phyloP scores from a whole-genome alignment of 1,140 invertebrate species.

The Bicyclus anynana region DNA sequence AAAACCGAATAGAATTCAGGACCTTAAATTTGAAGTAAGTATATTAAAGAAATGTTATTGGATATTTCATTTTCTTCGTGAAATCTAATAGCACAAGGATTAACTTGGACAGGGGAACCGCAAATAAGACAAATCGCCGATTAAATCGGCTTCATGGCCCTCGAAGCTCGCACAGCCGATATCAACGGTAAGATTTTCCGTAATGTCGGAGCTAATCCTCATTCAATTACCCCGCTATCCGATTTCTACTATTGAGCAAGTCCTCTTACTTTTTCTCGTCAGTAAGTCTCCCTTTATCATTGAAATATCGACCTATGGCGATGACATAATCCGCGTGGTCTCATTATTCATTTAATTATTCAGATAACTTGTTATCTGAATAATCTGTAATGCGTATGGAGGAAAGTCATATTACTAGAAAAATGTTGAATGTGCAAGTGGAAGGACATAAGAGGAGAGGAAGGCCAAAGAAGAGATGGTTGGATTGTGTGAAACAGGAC shows the following conservation, averaged over 20 bases:
- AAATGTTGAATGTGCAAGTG: too few species aligned
- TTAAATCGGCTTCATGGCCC: background rate
- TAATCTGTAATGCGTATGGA: too few species aligned
- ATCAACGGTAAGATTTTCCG: background rate
- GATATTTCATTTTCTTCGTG: too few species aligned
- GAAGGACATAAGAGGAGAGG: too few species aligned
- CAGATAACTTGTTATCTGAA: too few species aligned
- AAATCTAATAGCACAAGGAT: background rate
- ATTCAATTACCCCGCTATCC: slow-evolving; percentile 1
- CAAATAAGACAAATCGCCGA: background rate
- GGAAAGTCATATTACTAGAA: too few species aligned
- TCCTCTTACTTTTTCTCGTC: background rate
- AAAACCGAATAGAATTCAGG: too few species aligned
- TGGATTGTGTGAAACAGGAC: too few species aligned
- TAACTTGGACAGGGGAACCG: background rate
- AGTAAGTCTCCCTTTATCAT: background rate
- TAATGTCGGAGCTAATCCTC: background rate
- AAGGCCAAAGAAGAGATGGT: too few species aligned
- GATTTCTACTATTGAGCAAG: background rate
- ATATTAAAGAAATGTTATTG: too few species aligned
- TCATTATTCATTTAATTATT: background rate
- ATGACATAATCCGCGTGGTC: background rate
- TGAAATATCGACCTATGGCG: too few species aligned
- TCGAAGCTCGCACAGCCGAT: background rate
- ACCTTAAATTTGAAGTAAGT: too few species aligned